phyloP scores from a whole-genome alignment of 2,113 vertebrate genomes.

The Sinocyclocheilus rhinocerous region DNA sequence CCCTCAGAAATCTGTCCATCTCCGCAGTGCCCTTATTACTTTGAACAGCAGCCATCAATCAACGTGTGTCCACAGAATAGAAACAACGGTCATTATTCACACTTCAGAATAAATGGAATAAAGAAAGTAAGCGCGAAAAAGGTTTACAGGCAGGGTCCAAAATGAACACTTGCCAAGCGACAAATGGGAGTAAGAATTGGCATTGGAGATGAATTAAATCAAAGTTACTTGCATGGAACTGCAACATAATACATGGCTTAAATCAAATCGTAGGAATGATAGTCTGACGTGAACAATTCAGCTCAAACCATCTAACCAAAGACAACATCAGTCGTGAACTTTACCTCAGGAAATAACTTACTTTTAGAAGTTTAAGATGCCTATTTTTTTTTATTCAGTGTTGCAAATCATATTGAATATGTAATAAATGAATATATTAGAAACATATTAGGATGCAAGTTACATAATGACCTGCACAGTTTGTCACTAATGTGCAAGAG shows the following conservation, averaged over 20 bases:
- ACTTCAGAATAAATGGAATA: conserved; percentile 32
- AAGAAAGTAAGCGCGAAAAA: conserved; percentile 26
- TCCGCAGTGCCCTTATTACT: conserved; percentile 51
- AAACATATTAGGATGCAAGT: background rate
- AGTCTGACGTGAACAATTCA: background rate
- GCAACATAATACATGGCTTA: background rate
- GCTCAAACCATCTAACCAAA: background rate
- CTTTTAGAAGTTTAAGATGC: background rate
- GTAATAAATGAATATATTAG: background rate
- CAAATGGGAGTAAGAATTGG: conserved; percentile 33
- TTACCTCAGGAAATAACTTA: background rate
- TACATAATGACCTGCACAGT: background rate
- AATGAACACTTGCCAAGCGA: conserved; percentile 3
- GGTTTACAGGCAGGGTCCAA: conserved; percentile 18
- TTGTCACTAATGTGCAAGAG: background rate
- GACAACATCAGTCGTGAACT: background rate
- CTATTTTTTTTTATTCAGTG: background rate
- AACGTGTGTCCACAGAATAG: conserved; percentile 44
- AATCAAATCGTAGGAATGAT: background rate
- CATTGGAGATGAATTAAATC: background rate
- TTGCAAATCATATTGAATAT: background rate
- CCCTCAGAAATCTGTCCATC: conserved; percentile 54
- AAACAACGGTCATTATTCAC: conserved; percentile 56
- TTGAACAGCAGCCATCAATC: conserved; percentile 52
- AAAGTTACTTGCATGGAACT: background rate